These are phyloP conservation scores for Patiria pectinifera DNA, from an alignment of 53 echinoderm and acorn worm species.

Conservation along the genomic window DNA sequence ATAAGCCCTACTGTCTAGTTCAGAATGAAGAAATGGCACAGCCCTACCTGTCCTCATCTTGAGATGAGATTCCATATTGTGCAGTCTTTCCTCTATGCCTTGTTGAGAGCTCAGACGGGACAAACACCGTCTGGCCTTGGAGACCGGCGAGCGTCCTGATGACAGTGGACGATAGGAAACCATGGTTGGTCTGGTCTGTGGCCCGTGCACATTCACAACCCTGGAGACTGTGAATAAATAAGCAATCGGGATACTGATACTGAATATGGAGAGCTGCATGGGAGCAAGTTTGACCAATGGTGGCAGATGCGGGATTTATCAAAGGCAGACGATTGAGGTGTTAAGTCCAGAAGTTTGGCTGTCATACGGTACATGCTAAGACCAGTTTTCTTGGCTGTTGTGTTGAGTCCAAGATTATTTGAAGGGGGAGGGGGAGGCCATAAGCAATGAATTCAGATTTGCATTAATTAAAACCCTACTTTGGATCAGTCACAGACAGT, in stretches of 20 bases:
- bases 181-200: slow-evolving; percentile 90
- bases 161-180: slow-evolving; percentile 41
- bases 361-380: no score
- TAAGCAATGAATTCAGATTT: no score
- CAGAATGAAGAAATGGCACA: not conserved
- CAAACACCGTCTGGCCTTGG: slow-evolving; percentile 51
- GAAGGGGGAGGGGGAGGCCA: no score
- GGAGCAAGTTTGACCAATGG: no score
- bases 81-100: slow-evolving; percentile 87
- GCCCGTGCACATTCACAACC: slow-evolving; percentile 88
- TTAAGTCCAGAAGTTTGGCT: not conserved
- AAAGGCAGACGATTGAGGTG: not conserved
- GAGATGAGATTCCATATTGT: slow-evolving; percentile 92
- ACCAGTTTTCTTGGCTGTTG: no score
- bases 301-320: no score
- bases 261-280: not conserved
- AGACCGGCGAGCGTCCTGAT: slow-evolving; percentile 47
- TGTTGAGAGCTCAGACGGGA: slow-evolving; percentile 36
- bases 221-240: slow-evolving; percentile 77
- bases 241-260: not conserved
- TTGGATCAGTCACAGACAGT: no score
- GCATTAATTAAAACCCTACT: no score
- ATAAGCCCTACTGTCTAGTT: no score
- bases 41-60: slow-evolving; percentile 69
- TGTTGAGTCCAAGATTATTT: no score